Evolutionary conservation across 2,113 vertebrate genomes (phyloP), one percentile per base, ranked within the genome.

Genomic region (Nesoenas mayeri): DNA sequence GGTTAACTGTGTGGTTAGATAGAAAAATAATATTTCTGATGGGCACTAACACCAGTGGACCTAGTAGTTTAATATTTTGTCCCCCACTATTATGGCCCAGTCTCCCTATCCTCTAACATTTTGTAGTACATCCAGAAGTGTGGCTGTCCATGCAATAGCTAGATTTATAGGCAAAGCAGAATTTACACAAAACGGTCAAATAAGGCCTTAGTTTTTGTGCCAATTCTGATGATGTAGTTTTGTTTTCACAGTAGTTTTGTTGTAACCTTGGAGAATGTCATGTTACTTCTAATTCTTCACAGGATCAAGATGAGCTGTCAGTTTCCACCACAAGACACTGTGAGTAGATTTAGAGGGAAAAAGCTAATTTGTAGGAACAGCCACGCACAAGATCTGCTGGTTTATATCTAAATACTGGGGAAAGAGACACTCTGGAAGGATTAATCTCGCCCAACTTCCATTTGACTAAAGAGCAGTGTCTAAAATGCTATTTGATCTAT

Each of bases 241-340:
- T 87, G 53, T 92, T 95, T 92, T 87, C 66, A 50, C 15, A 69
- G 80, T 79, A 54, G 78, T 31, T 97, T 86, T 94, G 50, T 87
- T 85, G 61, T 79, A 95, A 94, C 94, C 80, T 87, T 94, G 84
- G 84, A 70, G 70, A 95, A 93, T 79, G 91, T 91, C 81, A 94
- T 40, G 86, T 73, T 92, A 57, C 70, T 92, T 91, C 66, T 87
- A 91, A 92, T 95, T 96, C 87, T 54, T 77, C 44, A 69, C 51
- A 92, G 66, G 66, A 95, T 42, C 0, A 0, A 91, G 87, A 95
- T 50, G 80, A 95, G 54, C 74, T 96, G 78, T 94, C 91, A 89
- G 70, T 94, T 93, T 91, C 64, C 15, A 86, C 61, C 48, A 36
- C 31, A 75, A 91, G 38, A 87, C 48, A 32, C 22, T 2, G 5